Conservation (phyloP, 1,140 invertebrate species). For the Eufriesea mexicana region DNA sequence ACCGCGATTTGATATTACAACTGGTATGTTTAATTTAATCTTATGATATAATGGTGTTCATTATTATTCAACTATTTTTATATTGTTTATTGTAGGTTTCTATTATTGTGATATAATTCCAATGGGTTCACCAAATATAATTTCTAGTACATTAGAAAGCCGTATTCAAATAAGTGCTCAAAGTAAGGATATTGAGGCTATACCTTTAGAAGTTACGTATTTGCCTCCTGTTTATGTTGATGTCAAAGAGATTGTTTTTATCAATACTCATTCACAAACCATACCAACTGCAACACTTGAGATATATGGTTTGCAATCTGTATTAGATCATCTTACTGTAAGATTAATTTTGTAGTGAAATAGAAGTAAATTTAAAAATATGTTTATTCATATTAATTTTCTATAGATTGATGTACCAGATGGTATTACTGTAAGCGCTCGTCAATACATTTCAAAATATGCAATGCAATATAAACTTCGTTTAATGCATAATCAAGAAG, state of each 20-base stretch:
- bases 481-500: constrained; percentile 75
- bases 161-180: constrained; percentile 75
- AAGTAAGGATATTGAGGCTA: constrained; percentile 78
- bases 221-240: constrained; percentile 77
- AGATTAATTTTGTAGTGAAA: constrained; percentile 35
- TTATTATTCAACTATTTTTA: constrained; percentile 22
- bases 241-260: constrained; percentile 78
- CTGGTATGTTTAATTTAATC: constrained; percentile 72
- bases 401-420: constrained; percentile 76
- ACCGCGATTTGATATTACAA: constrained; percentile 80
- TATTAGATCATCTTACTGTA: constrained; percentile 77
- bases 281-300: constrained; percentile 71
- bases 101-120: constrained; percentile 81
- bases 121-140: constrained; percentile 75
- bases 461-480: constrained; percentile 74
- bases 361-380: constrained; percentile 5
- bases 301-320: constrained; percentile 75
- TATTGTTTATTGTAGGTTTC: constrained; percentile 69
- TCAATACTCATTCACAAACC: constrained; percentile 66
- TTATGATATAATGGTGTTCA: not conserved
- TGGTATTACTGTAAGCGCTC: constrained; percentile 71
- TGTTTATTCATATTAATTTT: not conserved
- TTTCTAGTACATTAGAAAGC: constrained; percentile 74
- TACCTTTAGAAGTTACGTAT: constrained; percentile 76
- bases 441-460: constrained; percentile 67